Percentiles rank a stretch among this genome's conserved stretches.
These are phyloP conservation scores for Tortrix viridana DNA, from an alignment of 2,888 invertebrate genomes.

Conservation along the genomic window DNA sequence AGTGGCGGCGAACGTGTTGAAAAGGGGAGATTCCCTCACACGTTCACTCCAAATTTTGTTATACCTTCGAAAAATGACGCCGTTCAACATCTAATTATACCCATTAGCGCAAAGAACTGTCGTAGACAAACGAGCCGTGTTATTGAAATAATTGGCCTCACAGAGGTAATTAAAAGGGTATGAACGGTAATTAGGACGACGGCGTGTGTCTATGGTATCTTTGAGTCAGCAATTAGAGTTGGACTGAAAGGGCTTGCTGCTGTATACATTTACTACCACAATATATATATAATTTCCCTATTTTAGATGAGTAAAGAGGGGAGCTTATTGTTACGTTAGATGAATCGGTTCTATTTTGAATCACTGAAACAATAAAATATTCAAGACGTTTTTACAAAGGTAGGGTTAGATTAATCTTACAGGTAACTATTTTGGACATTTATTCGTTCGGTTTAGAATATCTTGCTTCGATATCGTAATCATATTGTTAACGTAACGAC, in stretches of 20 bases:
- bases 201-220: constrained; percentile 29
- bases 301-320: not conserved
- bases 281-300: not conserved
- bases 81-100: constrained; percentile 49
- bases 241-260: not conserved
- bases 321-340: not conserved
- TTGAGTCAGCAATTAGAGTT: constrained; percentile 37
- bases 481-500: too few relatives aligned
- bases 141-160: constrained; percentile 77
- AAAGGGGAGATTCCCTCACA: constrained; percentile 18
- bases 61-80: constrained; percentile 14
- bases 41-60: constrained; percentile 7
- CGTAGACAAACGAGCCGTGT: constrained; percentile 62
- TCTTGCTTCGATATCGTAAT: too few relatives aligned
- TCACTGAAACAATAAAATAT: too few relatives aligned
- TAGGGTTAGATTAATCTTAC: too few relatives aligned
- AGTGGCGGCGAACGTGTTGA: too few relatives aligned
- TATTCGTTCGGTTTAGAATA: too few relatives aligned
- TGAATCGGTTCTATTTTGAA: too few relatives aligned
- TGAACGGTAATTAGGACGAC: constrained; percentile 63
- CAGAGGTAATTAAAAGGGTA: constrained; percentile 73
- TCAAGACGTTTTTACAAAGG: too few relatives aligned
- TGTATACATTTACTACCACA: too few relatives aligned
- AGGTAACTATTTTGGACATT: too few relatives aligned
- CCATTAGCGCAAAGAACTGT: constrained; percentile 55